Percentiles rank a stretch among this genome's conserved stretches.
These are phyloP conservation scores for Lindbergichthys nudifrons DNA, from an alignment of 2,797 vertebrate genomes.

Conservation along the genomic window DNA sequence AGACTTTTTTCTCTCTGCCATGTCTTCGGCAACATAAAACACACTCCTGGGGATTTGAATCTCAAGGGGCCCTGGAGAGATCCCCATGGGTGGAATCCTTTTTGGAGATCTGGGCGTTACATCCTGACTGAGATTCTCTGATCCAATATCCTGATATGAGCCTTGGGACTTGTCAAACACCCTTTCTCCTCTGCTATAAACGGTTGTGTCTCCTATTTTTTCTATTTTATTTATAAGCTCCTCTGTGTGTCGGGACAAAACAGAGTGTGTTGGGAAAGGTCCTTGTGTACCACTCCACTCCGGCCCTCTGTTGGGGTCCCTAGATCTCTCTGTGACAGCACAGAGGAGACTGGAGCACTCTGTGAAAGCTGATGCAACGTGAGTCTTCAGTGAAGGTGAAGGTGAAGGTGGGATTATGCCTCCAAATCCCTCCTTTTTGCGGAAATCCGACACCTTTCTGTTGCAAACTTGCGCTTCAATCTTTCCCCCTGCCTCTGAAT, in stretches of 20 bases:
- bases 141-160: slow-evolving; percentile 18
- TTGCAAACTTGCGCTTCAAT: slow-evolving; percentile 31
- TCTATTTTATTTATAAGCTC: slow-evolving; percentile 71
- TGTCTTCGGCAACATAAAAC: slow-evolving; percentile 81
- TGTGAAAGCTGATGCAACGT: slow-evolving; percentile 55
- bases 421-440: slow-evolving; percentile 36
- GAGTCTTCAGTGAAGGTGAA: slow-evolving; percentile 18
- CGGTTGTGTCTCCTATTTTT: slow-evolving; percentile 60
- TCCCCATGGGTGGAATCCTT: slow-evolving; percentile 27
- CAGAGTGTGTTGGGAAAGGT: slow-evolving; percentile 33
- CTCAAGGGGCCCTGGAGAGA: slow-evolving; percentile 41
- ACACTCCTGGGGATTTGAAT: slow-evolving; percentile 81
- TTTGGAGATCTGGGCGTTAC: slow-evolving; percentile 50
- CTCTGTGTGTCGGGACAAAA: slow-evolving; percentile 69
- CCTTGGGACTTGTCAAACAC: slow-evolving; percentile 32
- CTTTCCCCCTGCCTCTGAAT: slow-evolving; percentile 28
- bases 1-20: slow-evolving; percentile 48
- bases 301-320: slow-evolving; percentile 35
- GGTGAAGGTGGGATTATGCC: slow-evolving; percentile 18
- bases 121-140: slow-evolving; percentile 38
- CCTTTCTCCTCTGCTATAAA: slow-evolving; percentile 50
- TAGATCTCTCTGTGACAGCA: slow-evolving; percentile 28
- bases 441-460: slow-evolving; percentile 27
- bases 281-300: slow-evolving; percentile 54
- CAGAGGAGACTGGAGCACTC: slow-evolving; percentile 58